phyloP scores from a whole-genome alignment of 2,888 invertebrate genomes.

The Drosophila antonietae region DNA sequence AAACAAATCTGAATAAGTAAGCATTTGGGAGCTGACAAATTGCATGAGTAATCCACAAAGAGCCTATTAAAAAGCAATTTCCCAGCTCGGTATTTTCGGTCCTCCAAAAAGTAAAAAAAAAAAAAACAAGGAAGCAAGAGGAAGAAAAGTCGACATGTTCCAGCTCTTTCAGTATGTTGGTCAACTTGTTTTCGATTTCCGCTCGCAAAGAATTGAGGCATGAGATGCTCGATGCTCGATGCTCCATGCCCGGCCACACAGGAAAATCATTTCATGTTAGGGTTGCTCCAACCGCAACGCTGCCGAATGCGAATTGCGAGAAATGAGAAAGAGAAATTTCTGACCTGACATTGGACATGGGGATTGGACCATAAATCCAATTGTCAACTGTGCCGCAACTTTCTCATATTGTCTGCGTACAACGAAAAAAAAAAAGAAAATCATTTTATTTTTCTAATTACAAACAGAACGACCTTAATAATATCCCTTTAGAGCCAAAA shows the following conservation, averaged over 20 bases:
- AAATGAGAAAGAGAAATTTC: slow-evolving; percentile 21
- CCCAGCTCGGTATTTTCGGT: slow-evolving; percentile 9
- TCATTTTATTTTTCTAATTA: slow-evolving; percentile 63
- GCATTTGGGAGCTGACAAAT: slow-evolving; percentile 46
- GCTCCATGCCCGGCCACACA: slow-evolving; percentile 4
- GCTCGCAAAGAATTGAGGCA: slow-evolving; percentile 31
- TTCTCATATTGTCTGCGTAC: slow-evolving; percentile 31
- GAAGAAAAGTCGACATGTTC: slow-evolving; percentile 25
- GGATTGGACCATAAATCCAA: slow-evolving; percentile 64
- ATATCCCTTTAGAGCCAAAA: slow-evolving; percentile 33
- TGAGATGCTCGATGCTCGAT: slow-evolving; percentile 20
- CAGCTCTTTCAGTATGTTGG: slow-evolving; percentile 48
- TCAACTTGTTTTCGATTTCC: slow-evolving; percentile 79
- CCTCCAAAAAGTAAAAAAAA: slow-evolving; percentile 14
- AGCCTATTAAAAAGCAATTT: slow-evolving; percentile 63
- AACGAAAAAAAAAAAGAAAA: slow-evolving; percentile 20
- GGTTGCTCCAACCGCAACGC: slow-evolving; percentile 13
- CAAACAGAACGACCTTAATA: slow-evolving; percentile 64
- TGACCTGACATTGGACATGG: slow-evolving; percentile 39
- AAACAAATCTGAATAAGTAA: slow-evolving; percentile 37
- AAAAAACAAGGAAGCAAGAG: too few relatives aligned
- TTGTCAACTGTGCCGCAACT: slow-evolving; percentile 59
- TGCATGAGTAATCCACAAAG: slow-evolving; percentile 31
- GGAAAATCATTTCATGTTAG: slow-evolving; percentile 27
- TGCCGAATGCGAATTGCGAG: not conserved